A percentile compares a stretch with the other conserved stretches of the same genome.
Evolutionary conservation across 1,140 invertebrate genomes (phyloP).

Genomic region (Psix sp.): DNA sequence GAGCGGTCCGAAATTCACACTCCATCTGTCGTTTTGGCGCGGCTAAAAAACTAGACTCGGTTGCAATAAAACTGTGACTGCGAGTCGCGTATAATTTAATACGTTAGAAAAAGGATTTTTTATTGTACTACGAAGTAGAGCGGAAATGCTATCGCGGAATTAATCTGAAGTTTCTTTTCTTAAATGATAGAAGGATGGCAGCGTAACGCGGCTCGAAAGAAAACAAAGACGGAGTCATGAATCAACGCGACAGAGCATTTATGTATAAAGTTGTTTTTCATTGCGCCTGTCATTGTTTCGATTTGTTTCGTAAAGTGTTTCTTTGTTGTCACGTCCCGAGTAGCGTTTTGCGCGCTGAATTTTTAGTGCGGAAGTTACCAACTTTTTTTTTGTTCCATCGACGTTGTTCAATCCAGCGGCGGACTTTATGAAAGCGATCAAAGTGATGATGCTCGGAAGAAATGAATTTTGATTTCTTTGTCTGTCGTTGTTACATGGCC

Average conservation of each 20-base stretch:
- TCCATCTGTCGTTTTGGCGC: too few species aligned
- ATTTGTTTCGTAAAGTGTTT: conserved; percentile 25
- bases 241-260: conserved; percentile 34
- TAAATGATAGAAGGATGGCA: conserved; percentile 21
- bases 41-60: too few species aligned
- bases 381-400: conserved; percentile 8
- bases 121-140: conserved; percentile 11
- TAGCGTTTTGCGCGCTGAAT: background rate
- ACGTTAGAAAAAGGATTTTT: conserved; percentile 6
- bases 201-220: conserved; percentile 12
- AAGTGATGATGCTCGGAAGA: conserved; percentile 2
- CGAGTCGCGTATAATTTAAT: background rate
- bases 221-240: conserved; percentile 37
- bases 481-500: too few species aligned
- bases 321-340: conserved; percentile 10
- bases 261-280: conserved; percentile 31
- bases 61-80: too few species aligned
- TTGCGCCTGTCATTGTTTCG: conserved; percentile 22
- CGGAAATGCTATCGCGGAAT: conserved; percentile 10
- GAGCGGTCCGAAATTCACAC: too few species aligned
- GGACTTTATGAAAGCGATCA: background rate
- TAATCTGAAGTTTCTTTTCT: conserved; percentile 35
- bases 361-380: conserved; percentile 12
- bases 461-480: conserved; percentile 1
- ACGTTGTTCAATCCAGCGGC: conserved; percentile 1